Base-by-base conservation (phyloP, 1,140 invertebrate species). In the Andrena cerasifolii region DNA sequence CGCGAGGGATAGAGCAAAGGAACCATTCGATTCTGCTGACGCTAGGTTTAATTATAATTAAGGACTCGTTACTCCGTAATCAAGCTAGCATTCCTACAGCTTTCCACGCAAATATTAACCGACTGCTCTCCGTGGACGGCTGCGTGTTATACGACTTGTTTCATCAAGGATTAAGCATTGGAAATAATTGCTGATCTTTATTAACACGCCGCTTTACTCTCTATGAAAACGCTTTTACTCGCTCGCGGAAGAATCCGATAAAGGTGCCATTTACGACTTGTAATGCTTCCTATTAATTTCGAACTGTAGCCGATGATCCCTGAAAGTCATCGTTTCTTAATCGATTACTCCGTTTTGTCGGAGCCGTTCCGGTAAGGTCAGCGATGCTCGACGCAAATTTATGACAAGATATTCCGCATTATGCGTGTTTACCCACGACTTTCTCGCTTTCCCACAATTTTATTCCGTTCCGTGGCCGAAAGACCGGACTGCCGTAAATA, bases 401-500 rank as follows among this genome's bases (percentile, higher is more conserved):
- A 40, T 12, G 43, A 21, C 31, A 3, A 56, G 40, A 40, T 47
- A 67, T 28, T 26, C 28, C 6, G 6, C 51, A 14, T 67, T 47
- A 67, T 21, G 63, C 10, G 36, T n/a, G 51, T 45, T 56, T 14
- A 28, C 21, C 7, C 3, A 8, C 24, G 43, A 59, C 53, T 75
- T 51, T 80, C 43, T 78, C 67, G 43, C 40, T 56, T 63, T 71
- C 66, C 47, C 75, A 61, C 66, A 36, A 31, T 83, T 77, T 78
- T 65, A 70, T 51, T 72, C 53, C 59, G 73, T 71, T 66, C 83
- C 68, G 72, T 68, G 56, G 10, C 6, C 36, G 59, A 51, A 72
- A 67, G 49, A 51, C 26, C 71, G 56, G 49, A 51, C 31, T 68
- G 56, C 65, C 79, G 49, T 86, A 86, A 88, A 84, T 80, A 85